Conservation (phyloP, 2,113 vertebrate genomes). For the Gopherus flavomarginatus region DNA sequence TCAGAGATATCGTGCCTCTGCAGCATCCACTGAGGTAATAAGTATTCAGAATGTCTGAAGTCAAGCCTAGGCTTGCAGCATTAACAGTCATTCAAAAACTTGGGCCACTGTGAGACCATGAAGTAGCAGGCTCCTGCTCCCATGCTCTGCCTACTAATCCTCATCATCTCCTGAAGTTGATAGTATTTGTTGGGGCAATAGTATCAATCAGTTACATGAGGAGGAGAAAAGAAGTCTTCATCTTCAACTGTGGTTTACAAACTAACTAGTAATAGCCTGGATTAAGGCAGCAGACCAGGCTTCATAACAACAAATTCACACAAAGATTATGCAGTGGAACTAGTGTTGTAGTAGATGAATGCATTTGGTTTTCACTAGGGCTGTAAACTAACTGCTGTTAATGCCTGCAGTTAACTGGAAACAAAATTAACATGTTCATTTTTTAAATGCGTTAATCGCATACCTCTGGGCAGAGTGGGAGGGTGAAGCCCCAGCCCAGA, state of each 20-base stretch:
- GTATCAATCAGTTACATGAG: not conserved
- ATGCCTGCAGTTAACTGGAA: no score
- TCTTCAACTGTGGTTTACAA: not conserved
- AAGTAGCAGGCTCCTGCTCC: not conserved
- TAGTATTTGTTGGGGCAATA: not conserved
- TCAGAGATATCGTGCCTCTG: not conserved
- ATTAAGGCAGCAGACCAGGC: not conserved
- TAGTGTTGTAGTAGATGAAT: not conserved
- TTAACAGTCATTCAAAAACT: not conserved
- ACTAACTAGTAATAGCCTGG: not conserved
- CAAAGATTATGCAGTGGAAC: accelerated
- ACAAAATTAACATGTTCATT: no score
- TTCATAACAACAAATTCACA: not conserved
- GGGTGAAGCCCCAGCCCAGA: no score
- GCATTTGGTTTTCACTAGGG: not conserved
- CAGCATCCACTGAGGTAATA: not conserved
- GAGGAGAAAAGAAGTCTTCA: accelerated
- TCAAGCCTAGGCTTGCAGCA: not conserved
- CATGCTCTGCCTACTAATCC: not conserved
- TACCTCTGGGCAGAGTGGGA: no score
- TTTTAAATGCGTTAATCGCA: no score
- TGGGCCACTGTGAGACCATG: not conserved
- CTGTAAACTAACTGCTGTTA: no score
- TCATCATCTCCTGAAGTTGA: not conserved
- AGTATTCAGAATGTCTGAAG: not conserved